A percentile compares a stretch with the other conserved stretches of the same genome.
Conservation (phyloP, 1,140 invertebrate genomes). For the Anastatus disparis region DNA sequence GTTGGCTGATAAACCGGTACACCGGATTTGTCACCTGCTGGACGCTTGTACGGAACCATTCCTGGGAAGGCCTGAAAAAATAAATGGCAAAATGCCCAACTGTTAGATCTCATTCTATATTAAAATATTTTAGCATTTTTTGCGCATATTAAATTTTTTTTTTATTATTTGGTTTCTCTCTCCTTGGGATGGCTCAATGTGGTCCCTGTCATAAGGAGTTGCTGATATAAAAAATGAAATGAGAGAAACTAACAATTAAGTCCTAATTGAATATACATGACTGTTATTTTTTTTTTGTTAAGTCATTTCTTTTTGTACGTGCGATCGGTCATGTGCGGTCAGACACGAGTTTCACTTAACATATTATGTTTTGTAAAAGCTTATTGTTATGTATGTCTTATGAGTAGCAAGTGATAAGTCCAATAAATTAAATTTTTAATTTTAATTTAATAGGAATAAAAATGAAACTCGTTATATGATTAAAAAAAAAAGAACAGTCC, state of each 20-base stretch:
- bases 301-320: not conserved
- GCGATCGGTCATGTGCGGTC: too few relatives aligned
- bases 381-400: too few relatives aligned
- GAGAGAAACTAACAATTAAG: conserved; percentile 2
- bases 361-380: too few relatives aligned
- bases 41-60: conserved; percentile 93
- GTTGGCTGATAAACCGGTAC: conserved; percentile 94
- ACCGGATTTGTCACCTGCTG: conserved; percentile 93
- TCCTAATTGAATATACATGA: not conserved
- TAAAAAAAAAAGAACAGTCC: conserved; percentile 26
- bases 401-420: too few relatives aligned
- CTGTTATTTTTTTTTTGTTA: conserved; percentile 25
- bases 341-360: too few relatives aligned
- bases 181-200: conserved; percentile 9
- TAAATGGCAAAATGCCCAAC: conserved; percentile 41
- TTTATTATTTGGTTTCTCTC: conserved; percentile 2
- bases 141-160: not conserved
- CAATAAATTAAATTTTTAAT: too few relatives aligned
- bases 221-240: not conserved
- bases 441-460: too few relatives aligned
- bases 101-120: conserved; percentile 29
- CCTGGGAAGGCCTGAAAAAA: conserved; percentile 87
- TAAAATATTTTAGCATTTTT: not conserved
- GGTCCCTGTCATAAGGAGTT: conserved; percentile 11
- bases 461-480: too few relatives aligned